phyloP scores from a whole-genome alignment of 1,140 invertebrate species.

The Conus betulinus region DNA sequence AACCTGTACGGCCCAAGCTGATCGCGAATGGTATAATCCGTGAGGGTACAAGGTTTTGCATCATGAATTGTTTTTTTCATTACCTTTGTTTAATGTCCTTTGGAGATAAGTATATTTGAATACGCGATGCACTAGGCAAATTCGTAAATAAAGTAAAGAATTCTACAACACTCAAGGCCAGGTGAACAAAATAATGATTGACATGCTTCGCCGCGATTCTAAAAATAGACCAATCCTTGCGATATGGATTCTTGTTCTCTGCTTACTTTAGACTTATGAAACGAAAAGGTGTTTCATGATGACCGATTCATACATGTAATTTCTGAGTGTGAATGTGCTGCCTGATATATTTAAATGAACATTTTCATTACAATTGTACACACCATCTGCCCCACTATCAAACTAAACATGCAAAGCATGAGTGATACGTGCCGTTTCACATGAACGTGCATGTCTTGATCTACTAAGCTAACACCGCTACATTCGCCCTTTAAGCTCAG shows the following conservation, averaged over 20 bases:
- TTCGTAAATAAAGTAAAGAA: neutral
- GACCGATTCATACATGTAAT: neutral
- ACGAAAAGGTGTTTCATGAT: slow-evolving; percentile 8
- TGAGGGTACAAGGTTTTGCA: neutral
- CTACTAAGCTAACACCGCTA: neutral
- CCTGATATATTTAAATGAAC: neutral
- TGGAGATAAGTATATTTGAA: neutral
- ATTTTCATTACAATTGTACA: neutral
- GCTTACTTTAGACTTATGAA: neutral
- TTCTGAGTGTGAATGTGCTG: neutral
- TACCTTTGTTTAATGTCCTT: neutral
- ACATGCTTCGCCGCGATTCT: slow-evolving; percentile 7
- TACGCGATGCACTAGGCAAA: no score
- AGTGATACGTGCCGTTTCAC: neutral
- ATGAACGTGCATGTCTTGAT: neutral
- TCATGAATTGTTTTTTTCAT: neutral
- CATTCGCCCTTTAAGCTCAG: neutral
- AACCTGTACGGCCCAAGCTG: neutral
- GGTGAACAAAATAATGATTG: neutral
- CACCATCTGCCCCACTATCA: neutral
- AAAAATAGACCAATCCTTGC: slow-evolving; percentile 1
- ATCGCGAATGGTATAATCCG: neutral
- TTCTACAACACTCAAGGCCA: neutral
- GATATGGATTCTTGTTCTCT: slow-evolving; percentile 11
- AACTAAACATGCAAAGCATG: neutral